Percentiles rank a stretch among this genome's conserved stretches.
Conservation (phyloP, 2,888 invertebrate species). For the Trimorus sp. region DNA sequence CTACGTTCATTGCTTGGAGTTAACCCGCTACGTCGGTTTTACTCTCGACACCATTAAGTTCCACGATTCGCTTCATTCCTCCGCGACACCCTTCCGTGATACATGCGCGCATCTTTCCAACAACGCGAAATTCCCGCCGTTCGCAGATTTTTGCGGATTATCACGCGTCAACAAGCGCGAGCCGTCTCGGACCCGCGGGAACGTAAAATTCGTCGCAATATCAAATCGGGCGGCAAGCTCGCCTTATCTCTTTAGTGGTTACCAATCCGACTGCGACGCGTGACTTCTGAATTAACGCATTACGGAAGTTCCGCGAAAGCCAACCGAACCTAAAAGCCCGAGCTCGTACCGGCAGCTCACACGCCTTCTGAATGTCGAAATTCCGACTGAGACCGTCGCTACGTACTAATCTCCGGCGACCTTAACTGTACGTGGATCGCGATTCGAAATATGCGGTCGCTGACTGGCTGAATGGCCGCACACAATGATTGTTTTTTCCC, state of each 20-base stretch:
- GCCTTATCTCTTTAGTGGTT: slow-evolving; percentile 62
- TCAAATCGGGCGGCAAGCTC: slow-evolving; percentile 33
- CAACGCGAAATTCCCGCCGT: too few relatives aligned
- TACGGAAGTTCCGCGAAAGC: slow-evolving; percentile 79
- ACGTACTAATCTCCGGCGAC: slow-evolving; percentile 60
- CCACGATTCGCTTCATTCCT: slow-evolving; percentile 63
- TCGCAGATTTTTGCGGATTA: too few relatives aligned
- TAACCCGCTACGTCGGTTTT: slow-evolving; percentile 74
- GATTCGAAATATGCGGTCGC: slow-evolving; percentile 63
- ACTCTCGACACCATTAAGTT: slow-evolving; percentile 68
- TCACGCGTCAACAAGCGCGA: too few relatives aligned
- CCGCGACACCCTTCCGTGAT: slow-evolving; percentile 59
- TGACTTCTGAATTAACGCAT: slow-evolving; percentile 78
- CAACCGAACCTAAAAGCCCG: slow-evolving; percentile 73
- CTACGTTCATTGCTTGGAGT: slow-evolving; percentile 74
- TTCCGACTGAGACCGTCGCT: slow-evolving; percentile 66
- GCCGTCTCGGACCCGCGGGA: too few relatives aligned
- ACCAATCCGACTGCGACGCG: slow-evolving; percentile 63
- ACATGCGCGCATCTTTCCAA: slow-evolving; percentile 47
- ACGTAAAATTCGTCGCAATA: slow-evolving; percentile 8
- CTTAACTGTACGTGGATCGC: slow-evolving; percentile 61
- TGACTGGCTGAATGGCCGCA: slow-evolving; percentile 42
- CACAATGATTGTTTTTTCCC: slow-evolving; percentile 39
- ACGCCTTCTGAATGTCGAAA: slow-evolving; percentile 68
- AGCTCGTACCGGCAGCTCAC: slow-evolving; percentile 62